A percentile compares a stretch with the other conserved stretches of the same genome.
phyloP scores from a whole-genome alignment of 2,797 vertebrate genomes.

The Gobio occitaniae region DNA sequence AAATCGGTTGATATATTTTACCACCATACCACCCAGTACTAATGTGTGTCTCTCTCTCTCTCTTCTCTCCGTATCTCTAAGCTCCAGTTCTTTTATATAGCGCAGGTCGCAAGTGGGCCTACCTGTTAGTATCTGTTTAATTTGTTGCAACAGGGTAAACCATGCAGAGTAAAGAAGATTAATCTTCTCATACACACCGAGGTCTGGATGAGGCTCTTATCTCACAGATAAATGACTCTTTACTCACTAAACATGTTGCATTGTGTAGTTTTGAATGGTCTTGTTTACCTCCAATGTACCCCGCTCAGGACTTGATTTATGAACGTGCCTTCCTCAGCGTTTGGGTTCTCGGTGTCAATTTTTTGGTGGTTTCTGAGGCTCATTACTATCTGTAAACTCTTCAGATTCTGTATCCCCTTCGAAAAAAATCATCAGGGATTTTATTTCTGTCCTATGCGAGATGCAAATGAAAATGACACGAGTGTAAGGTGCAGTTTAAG shows the following conservation, averaged over 20 bases:
- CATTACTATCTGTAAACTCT: neutral
- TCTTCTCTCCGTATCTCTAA: slow-evolving; percentile 36
- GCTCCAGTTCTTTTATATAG: slow-evolving; percentile 28
- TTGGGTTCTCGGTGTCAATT: neutral
- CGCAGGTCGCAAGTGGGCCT: slow-evolving; percentile 35
- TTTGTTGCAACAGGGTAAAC: slow-evolving; percentile 53
- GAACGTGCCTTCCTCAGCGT: neutral
- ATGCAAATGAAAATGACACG: neutral
- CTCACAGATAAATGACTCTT: slow-evolving; percentile 59
- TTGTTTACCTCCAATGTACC: slow-evolving; percentile 54
- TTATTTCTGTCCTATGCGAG: neutral
- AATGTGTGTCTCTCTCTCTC: neutral
- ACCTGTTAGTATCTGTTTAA: slow-evolving; percentile 56
- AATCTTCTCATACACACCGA: slow-evolving; percentile 45
- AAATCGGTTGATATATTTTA: neutral
- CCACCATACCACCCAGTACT: neutral
- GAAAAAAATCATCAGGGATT: neutral
- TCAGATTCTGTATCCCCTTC: neutral
- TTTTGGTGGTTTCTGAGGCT: neutral
- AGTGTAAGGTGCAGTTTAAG: neutral
- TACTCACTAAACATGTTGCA: slow-evolving; percentile 58
- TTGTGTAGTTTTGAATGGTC: slow-evolving; percentile 56
- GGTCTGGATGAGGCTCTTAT: slow-evolving; percentile 54
- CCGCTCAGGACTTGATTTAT: slow-evolving; percentile 52
- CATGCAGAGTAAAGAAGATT: slow-evolving; percentile 58